A percentile compares a stretch with the other conserved stretches of the same genome.
phyloP scores from a whole-genome alignment of 2,888 invertebrate genomes.

The Lithophane leautieri region DNA sequence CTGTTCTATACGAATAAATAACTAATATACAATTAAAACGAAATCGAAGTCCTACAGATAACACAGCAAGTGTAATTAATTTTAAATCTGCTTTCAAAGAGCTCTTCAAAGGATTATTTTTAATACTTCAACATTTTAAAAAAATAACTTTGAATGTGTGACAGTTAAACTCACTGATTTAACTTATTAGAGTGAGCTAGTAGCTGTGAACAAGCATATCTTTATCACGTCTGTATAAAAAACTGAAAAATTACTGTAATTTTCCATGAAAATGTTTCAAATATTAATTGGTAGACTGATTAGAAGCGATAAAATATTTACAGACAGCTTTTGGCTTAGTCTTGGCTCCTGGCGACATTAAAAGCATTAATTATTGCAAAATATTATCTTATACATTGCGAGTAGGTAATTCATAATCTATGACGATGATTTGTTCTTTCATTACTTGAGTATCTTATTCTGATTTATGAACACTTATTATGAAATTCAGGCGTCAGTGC shows the following conservation, averaged over 20 bases:
- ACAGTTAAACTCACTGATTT: constrained; percentile 11
- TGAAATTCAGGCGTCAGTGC: too few species aligned
- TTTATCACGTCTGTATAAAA: not conserved
- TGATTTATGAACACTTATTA: too few species aligned
- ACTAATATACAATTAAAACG: constrained; percentile 50
- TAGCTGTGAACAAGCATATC: not conserved
- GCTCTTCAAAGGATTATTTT: constrained; percentile 22
- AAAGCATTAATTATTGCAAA: not conserved
- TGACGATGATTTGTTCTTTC: not conserved
- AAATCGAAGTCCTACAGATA: constrained; percentile 43
- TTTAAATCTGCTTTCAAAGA: constrained; percentile 34
- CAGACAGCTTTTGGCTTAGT: not conserved
- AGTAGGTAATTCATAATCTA: not conserved
- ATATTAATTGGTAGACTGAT: not conserved
- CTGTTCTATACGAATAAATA: constrained; percentile 58
- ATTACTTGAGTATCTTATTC: not conserved
- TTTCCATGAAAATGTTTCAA: not conserved
- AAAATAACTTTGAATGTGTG: constrained; percentile 5
- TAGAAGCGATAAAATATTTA: not conserved
- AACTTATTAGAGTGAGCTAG: not conserved
- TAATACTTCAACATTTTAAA: constrained; percentile 10
- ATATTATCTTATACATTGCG: not conserved
- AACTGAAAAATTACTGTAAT: not conserved
- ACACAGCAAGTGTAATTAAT: constrained; percentile 45
- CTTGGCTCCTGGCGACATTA: not conserved